Evolutionary conservation across 2,797 vertebrate genomes (phyloP), one percentile per base, ranked within the genome.

Genomic region (Calcarius lapponicus): DNA sequence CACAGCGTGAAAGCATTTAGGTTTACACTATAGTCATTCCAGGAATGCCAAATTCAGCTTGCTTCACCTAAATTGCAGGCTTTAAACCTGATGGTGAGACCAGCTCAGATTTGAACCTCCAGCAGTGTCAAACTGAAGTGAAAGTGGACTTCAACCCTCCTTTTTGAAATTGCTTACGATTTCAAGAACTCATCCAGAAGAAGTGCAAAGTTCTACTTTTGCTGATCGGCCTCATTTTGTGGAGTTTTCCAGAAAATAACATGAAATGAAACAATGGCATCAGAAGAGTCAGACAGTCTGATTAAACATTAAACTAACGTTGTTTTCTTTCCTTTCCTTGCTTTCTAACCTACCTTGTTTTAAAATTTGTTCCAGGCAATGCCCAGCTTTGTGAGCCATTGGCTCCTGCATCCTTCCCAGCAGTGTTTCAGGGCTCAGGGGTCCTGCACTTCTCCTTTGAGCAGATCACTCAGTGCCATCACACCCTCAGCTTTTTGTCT

Each of bases 11-110:
- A 94, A 95, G 72, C 58, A 53, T 73, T 92, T 79, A 4, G 6
- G 69, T 75, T 81, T 67, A 90, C 62, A 66, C 38, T 69, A 36
- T 0, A 78, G 50, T 60, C 62, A 79, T 86, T 90, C 82, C 76
- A 91, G 76, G 58, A 94, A 94, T 88, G 71, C 85, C 82, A 88
- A 56, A 81, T 79, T 66, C 85, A 88, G 20, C 31, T 45, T 91
- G 79, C 45, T 89, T 95, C 50, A 54, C 82, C 73, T 48, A 90
- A 95, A 90, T 79, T 92, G 76, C 14, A 70, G 76, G 17, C 69
- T 86, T 80, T 71, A 57, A 61, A 53, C 54, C 69, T 32, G 17
- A 34, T 14, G 43, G 36, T 0, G 0, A 90, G 28, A 78, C 3
- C 36, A 71, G 51, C 45, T 50, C 32, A 38, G 31, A 69, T 91